Conservation (phyloP, 2,113 vertebrate species). For the Thymallus thymallus region DNA sequence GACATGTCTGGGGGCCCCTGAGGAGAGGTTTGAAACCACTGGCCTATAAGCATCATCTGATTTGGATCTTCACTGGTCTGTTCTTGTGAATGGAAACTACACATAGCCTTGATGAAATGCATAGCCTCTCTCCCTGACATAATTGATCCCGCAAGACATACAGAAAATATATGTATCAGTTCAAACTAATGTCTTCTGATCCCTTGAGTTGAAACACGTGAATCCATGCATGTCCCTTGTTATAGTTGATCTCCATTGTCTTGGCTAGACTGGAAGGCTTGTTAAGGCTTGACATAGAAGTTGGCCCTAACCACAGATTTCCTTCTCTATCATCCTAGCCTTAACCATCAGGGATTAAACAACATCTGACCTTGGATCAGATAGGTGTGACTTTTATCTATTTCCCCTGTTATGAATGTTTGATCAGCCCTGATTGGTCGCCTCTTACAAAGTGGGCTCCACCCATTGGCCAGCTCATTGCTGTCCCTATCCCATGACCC, state of each 20-base stretch:
- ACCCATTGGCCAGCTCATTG: neutral
- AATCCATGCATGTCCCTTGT: constrained; percentile 31
- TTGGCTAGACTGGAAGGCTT: neutral
- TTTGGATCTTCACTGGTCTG: neutral
- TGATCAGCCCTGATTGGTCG: constrained; percentile 28
- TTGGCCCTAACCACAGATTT: neutral
- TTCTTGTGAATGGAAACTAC: neutral
- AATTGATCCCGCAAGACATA: neutral
- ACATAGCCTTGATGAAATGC: neutral
- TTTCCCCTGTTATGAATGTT: neutral
- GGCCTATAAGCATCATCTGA: neutral
- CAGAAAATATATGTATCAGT: constrained; percentile 37
- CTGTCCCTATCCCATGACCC: constrained; percentile 1
- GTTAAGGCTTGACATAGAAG: neutral
- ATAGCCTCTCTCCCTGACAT: neutral
- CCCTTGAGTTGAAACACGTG: constrained; percentile 39
- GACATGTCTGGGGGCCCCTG: too few species aligned
- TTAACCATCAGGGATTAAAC: neutral
- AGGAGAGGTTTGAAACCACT: too few species aligned
- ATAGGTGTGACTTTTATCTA: too few species aligned
- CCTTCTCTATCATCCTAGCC: neutral
- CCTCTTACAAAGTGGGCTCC: neutral
- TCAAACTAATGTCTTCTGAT: constrained; percentile 41
- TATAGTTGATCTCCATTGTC: constrained; percentile 12
- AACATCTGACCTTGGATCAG: too few species aligned